Evolutionary conservation across 2,888 invertebrate genomes (phyloP), one percentile per base, ranked within the genome.

Genomic region (Perizoma flavofasciatum): DNA sequence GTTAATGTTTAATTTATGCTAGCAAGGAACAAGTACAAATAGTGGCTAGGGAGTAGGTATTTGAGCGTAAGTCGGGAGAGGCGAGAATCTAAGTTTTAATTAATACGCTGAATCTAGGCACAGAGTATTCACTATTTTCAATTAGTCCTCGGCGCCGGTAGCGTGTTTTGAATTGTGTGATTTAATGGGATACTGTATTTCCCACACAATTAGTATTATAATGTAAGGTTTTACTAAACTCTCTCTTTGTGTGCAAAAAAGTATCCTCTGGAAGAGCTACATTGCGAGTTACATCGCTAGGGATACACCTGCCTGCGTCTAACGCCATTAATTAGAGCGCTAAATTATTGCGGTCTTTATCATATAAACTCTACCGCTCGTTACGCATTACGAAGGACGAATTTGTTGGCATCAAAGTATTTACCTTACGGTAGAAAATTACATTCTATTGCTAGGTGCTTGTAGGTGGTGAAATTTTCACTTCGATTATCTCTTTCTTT

Each of bases 31-130:
- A 66, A 72, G 74, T 77, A 78, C 77, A 80, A 80, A 80, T 82
- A 80, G 79, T 78, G 73, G 76, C 73, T 69, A 74, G 76, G 77
- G 79, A 82, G 80, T 81, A 84, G 80, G 82, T 82, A 85, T 82
- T 81, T 78, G 81, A 82, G 81, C 82, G 81, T 84, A 82, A 82
- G 83, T 82, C 76, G 80, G 82, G 81, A 81, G 85, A 84, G 79
- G 84, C 85, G 85, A 85, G 88, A 85, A 87, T 85, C 86, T 88
- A 83, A 83, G 83, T 86, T 89, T 89, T 89, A 90, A 90, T 90
- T 89, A 89, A 90, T 89, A 85, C 82, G 73, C 82, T 81, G 84
- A 79, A 85, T 83, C 85, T 83, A 85, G 82, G 81, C 82, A 82
- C 74, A 69, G 70, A 69, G 75, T 82, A 82, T 82, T 86, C 77